Evolutionary conservation across 1,140 invertebrate genomes (phyloP).

Genomic region (Luehdorfia chinensis): DNA sequence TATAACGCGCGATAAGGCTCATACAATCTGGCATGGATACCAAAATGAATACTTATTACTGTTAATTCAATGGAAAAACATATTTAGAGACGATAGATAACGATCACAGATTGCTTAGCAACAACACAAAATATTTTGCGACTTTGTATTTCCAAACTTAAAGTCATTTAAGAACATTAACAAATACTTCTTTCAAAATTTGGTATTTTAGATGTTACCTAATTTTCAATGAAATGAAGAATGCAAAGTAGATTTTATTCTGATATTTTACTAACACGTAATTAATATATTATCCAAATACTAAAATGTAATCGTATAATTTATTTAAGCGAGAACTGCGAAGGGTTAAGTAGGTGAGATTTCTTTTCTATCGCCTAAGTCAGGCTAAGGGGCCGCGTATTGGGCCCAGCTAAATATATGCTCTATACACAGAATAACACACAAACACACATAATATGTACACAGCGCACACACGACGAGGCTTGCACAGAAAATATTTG

Average conservation of each 20-base stretch:
- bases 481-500: slow-evolving; percentile 67
- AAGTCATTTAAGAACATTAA: too few relatives aligned
- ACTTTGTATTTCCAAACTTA: too few relatives aligned
- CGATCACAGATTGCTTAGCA: slow-evolving; percentile 9
- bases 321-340: too few relatives aligned
- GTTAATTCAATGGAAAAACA: slow-evolving; percentile 14
- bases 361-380: slow-evolving; percentile 9
- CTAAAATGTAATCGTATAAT: too few relatives aligned
- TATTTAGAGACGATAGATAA: slow-evolving; percentile 10
- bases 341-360: slow-evolving; percentile 8
- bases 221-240: too few relatives aligned
- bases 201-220: too few relatives aligned
- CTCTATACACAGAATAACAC: slow-evolving; percentile 33
- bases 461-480: slow-evolving; percentile 41
- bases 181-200: too few relatives aligned
- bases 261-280: too few relatives aligned
- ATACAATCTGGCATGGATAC: slow-evolving; percentile 13
- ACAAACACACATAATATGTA: slow-evolving; percentile 49
- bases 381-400: slow-evolving; percentile 38
- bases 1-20: slow-evolving; percentile 11
- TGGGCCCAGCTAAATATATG: slow-evolving; percentile 57
- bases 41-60: slow-evolving; percentile 14
- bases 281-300: too few relatives aligned
- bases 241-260: too few relatives aligned
- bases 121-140: slow-evolving; percentile 4